phyloP scores from a whole-genome alignment of 2,797 vertebrate species.

The Chromis chromis region DNA sequence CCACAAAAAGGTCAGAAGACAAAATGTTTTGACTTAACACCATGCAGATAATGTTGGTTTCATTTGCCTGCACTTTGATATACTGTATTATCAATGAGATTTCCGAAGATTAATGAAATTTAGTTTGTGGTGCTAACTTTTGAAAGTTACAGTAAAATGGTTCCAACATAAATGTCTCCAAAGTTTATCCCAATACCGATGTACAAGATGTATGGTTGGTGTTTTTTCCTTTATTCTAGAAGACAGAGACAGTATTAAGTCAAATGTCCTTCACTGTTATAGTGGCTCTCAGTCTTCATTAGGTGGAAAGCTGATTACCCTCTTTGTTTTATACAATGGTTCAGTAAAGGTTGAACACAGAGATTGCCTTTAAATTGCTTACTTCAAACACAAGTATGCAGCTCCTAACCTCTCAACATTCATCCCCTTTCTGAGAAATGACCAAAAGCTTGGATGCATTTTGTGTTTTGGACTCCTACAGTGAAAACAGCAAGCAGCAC shows the following conservation, averaged over 20 bases:
- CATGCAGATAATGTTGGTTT: too few relatives aligned
- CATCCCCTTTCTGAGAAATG: too few relatives aligned
- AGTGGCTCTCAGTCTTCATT: background rate
- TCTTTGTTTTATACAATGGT: background rate
- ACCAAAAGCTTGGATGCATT: background rate
- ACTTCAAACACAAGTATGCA: background rate
- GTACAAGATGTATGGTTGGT: too few relatives aligned
- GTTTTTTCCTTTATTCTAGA: too few relatives aligned
- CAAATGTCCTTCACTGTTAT: background rate
- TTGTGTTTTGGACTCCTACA: background rate
- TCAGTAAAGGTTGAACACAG: background rate
- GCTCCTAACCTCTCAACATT: too few relatives aligned
- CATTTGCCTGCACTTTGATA: too few relatives aligned
- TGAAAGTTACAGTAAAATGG: too few relatives aligned
- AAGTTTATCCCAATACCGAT: background rate
- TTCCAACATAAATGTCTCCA: background rate
- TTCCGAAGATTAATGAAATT: too few relatives aligned
- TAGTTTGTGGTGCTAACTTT: too few relatives aligned
- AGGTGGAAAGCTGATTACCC: background rate
- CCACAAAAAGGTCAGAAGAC: too few relatives aligned
- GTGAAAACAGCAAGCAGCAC: background rate
- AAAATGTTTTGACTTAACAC: too few relatives aligned
- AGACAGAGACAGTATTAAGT: background rate
- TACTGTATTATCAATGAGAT: too few relatives aligned
- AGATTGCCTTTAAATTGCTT: background rate